These are phyloP conservation scores for Heliconius congener DNA, from an alignment of 1,140 invertebrate species.

Conservation along the genomic window DNA sequence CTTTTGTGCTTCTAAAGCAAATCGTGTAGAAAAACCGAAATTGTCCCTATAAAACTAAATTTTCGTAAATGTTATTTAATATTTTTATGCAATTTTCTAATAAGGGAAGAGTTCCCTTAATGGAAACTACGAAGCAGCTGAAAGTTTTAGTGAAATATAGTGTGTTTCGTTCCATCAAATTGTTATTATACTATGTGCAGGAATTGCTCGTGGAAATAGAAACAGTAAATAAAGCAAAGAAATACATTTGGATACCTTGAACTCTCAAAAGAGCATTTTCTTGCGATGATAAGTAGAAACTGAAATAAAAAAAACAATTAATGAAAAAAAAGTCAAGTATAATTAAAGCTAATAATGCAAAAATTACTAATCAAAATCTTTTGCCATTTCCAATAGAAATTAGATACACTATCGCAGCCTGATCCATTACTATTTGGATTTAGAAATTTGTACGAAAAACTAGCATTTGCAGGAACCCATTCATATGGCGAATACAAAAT, in stretches of 20 bases:
- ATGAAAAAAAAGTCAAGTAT: neutral
- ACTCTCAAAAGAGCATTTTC: constrained; percentile 64
- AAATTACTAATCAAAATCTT: neutral
- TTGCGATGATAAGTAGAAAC: constrained; percentile 51
- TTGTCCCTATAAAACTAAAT: too few relatives aligned
- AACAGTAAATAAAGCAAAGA: constrained; percentile 5
- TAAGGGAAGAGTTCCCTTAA: neutral
- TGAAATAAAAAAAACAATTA: constrained; percentile 51
- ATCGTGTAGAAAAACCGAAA: neutral
- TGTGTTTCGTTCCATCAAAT: too few relatives aligned
- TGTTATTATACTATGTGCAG: neutral
- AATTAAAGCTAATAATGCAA: neutral
- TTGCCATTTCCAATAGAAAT: neutral
- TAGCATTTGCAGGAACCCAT: constrained; percentile 37
- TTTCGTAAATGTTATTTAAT: too few relatives aligned
- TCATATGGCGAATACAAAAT: constrained; percentile 64
- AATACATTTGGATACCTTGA: constrained; percentile 52
- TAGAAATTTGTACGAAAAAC: constrained; percentile 27
- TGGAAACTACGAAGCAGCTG: neutral
- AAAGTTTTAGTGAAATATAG: neutral
- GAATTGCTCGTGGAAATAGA: neutral
- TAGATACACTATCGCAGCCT: neutral
- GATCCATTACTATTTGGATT: constrained; percentile 13
- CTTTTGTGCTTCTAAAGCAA: neutral
- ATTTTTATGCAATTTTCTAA: too few relatives aligned